phyloP scores from a whole-genome alignment of 64 coral and sea anemone genomes.

The Porites lutea region DNA sequence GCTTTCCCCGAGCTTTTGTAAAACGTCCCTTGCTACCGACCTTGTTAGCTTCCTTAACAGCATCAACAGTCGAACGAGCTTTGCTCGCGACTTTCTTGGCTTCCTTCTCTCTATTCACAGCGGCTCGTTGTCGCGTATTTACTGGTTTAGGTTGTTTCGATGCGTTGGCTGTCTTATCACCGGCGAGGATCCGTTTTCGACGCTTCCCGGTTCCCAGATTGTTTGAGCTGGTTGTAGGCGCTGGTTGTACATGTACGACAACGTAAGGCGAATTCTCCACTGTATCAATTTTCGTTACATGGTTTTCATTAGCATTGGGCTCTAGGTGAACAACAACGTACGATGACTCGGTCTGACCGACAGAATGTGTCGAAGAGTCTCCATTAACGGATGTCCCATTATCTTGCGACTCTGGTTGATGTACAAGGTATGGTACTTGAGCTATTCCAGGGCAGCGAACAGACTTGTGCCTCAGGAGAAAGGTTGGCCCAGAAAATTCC shows the following conservation, averaged over 20 bases:
- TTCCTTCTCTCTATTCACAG: background rate
- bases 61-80: background rate
- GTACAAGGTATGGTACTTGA: no score
- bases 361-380: background rate
- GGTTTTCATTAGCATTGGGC: background rate
- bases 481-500: constrained; percentile 10
- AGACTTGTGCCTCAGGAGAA: constrained; percentile 25
- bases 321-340: constrained; percentile 25
- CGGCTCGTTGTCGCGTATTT: background rate
- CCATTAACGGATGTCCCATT: background rate
- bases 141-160: background rate
- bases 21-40: background rate
- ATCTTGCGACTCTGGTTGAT: background rate
- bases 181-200: background rate
- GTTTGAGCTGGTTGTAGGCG: background rate
- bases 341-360: background rate
- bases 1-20: background rate
- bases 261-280: constrained; percentile 12
- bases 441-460: constrained; percentile 10
- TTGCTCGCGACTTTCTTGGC: background rate
- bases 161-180: background rate
- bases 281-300: background rate
- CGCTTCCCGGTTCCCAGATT: background rate
- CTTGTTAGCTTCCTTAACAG: background rate
- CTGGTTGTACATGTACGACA: constrained; percentile 17